Evolutionary conservation across 2,888 invertebrate species (phyloP).

Genomic region (Meghimatium bilineatum): DNA sequence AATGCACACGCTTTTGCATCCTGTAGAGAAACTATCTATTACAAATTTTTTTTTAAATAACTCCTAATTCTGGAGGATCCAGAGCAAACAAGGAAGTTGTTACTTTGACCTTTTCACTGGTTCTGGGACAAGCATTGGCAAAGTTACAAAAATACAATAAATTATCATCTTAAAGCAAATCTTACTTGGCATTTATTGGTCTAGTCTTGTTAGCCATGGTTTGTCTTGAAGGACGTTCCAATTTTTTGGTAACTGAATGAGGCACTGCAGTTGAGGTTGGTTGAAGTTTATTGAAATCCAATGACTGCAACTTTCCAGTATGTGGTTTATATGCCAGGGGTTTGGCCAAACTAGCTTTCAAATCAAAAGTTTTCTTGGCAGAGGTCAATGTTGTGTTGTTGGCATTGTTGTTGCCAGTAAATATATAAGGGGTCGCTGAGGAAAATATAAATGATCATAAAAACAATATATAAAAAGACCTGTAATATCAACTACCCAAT

Average conservation of each 20-base stretch:
- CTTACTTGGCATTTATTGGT: conserved; percentile 50
- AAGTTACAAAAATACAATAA: no score
- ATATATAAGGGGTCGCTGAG: conserved; percentile 64
- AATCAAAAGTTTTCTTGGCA: conserved; percentile 67
- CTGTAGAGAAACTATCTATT: no score
- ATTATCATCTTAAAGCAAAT: neutral
- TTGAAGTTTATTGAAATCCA: conserved; percentile 50
- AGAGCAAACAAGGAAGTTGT: no score
- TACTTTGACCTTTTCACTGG: no score
- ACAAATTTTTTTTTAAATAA: no score
- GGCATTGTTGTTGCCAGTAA: conserved; percentile 57
- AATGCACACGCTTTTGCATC: no score
- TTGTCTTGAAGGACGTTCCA: conserved; percentile 12
- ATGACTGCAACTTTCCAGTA: conserved; percentile 70
- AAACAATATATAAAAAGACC: no score
- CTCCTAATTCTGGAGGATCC: no score
- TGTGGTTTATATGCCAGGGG: conserved; percentile 73
- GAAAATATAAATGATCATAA: neutral
- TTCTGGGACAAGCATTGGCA: no score
- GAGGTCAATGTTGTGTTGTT: conserved; percentile 55
- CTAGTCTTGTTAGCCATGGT: conserved; percentile 47
- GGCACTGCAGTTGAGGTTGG: conserved; percentile 6
- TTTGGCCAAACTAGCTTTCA: conserved; percentile 70
- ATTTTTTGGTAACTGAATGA: neutral
- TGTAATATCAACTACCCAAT: no score